phyloP scores from a whole-genome alignment of 2,888 invertebrate genomes.

The Apamea sordens region DNA sequence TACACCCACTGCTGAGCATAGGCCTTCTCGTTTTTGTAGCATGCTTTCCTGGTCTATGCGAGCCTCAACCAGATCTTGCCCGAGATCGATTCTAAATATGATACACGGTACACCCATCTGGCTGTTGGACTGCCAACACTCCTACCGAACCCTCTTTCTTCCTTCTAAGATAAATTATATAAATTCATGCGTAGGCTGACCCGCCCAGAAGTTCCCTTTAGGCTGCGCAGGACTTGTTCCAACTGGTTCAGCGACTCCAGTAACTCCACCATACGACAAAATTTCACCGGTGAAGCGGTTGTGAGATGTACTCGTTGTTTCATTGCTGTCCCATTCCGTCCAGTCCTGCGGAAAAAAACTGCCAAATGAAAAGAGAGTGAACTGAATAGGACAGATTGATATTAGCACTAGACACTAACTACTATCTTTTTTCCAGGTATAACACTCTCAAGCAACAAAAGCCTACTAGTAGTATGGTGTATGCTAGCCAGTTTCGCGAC shows the following conservation, averaged over 20 bases:
- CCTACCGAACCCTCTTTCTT: too few relatives aligned
- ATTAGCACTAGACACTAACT: background rate
- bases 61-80: too few relatives aligned
- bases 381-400: background rate
- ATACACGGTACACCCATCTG: too few relatives aligned
- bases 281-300: background rate
- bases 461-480: slow-evolving; percentile 85
- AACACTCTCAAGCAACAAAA: slow-evolving; percentile 79
- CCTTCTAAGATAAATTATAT: background rate
- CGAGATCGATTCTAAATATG: too few relatives aligned
- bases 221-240: background rate
- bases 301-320: background rate
- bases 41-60: too few relatives aligned
- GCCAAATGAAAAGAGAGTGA: background rate
- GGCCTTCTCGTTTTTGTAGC: too few relatives aligned
- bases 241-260: background rate
- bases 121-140: too few relatives aligned
- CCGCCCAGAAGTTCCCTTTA: background rate
- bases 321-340: too few relatives aligned
- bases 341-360: too few relatives aligned
- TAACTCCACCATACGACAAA: background rate
- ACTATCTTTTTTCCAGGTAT: slow-evolving; percentile 77
- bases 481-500: slow-evolving; percentile 85
- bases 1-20: too few relatives aligned
- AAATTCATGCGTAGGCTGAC: background rate